A percentile compares a stretch with the other conserved stretches of the same genome.
Evolutionary conservation across 2,797 vertebrate species (phyloP).

Genomic region (Eulemur coronatus): DNA sequence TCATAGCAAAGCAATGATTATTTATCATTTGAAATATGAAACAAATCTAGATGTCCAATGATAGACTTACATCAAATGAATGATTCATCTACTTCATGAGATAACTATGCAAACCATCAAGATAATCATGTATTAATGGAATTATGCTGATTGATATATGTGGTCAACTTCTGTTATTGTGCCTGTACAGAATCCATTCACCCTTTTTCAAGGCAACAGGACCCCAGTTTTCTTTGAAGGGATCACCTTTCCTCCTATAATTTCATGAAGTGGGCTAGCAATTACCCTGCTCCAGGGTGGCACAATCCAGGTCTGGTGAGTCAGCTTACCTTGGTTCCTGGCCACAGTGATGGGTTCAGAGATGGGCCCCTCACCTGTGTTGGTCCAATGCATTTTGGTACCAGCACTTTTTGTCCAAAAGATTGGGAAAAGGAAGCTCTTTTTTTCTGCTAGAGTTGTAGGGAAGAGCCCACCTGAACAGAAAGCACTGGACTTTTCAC

Average conservation of each 20-base stretch:
- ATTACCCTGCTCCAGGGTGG: not conserved
- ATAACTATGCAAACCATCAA: not conserved
- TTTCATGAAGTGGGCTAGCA: not conserved
- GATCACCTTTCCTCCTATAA: not conserved
- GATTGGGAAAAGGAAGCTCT: not conserved
- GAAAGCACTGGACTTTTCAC: not conserved
- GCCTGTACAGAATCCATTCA: not conserved
- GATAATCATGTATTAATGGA: not conserved
- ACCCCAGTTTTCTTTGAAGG: not conserved
- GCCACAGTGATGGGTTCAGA: not conserved
- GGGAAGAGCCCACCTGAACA: not conserved
- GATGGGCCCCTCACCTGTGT: not conserved
- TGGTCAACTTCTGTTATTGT: not conserved
- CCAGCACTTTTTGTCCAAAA: not conserved
- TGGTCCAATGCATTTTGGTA: not conserved
- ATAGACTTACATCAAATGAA: not conserved
- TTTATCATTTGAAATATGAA: not conserved
- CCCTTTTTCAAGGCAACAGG: not conserved
- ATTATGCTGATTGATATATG: not conserved
- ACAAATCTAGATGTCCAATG: not conserved
- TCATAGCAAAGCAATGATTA: not conserved
- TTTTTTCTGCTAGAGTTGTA: not conserved
- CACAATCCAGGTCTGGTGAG: not conserved
- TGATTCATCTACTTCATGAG: not conserved
- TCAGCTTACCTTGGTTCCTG: not conserved